Evolutionary conservation across 2,113 vertebrate genomes (phyloP).

Genomic region (Pheucticus melanocephalus): DNA sequence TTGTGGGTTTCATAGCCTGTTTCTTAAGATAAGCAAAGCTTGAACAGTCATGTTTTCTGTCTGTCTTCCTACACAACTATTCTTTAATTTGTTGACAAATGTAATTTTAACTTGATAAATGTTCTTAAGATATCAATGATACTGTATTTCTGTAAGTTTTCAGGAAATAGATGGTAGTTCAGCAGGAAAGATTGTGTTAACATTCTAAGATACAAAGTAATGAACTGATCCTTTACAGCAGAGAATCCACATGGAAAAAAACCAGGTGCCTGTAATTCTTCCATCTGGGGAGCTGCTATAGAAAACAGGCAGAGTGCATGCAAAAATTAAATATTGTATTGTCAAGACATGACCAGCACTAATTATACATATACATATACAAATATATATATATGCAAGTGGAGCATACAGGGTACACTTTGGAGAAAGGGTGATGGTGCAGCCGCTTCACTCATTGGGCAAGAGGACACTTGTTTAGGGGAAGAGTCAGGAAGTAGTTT

Average conservation of each 20-base stretch:
- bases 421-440: neutral
- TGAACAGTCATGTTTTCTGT: neutral
- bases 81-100: neutral
- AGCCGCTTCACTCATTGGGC: neutral
- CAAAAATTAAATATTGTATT: neutral
- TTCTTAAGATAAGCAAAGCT: slow-evolving; percentile 40
- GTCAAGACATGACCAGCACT: neutral
- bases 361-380: neutral
- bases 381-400: neutral
- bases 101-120: neutral
- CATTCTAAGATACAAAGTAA: neutral
- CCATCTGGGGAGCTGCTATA: neutral
- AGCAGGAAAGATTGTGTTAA: neutral
- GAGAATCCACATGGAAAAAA: neutral
- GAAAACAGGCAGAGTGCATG: neutral
- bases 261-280: neutral
- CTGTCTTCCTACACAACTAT: neutral
- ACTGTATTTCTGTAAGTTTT: neutral
- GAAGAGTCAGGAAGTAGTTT: too few species aligned
- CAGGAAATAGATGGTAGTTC: neutral
- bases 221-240: neutral
- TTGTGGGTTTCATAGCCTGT: neutral
- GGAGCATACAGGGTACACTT: neutral
- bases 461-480: neutral
- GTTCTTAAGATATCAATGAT: neutral